Evolutionary conservation across 2,797 vertebrate species (phyloP), one percentile per base, ranked within the genome.

Genomic region (Eupleurogrammus muticus): DNA sequence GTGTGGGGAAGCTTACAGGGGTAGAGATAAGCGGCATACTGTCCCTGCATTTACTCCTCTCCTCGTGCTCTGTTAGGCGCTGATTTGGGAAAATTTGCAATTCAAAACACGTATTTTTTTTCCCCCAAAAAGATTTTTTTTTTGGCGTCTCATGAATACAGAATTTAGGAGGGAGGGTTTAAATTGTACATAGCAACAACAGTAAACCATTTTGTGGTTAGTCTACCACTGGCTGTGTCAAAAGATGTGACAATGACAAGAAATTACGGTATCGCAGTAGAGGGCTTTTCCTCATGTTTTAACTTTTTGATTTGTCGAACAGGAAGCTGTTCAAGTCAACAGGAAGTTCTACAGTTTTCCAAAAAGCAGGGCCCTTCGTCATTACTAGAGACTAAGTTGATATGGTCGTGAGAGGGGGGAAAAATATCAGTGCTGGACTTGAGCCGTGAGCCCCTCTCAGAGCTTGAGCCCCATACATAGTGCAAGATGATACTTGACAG

Each of bases 41-140:
- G 91, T 92, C 90, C 91, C 84, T 83, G 76, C 84, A 85, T 81
- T 81, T 91, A 79, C 61, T 87, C 67, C 73, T 75, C 59, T 63
- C 75, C 66, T 78, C 83, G 72, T 75, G 83, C 88, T 90, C 91
- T 90, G 88, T 82, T 66, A 82, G 88, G 80, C 73, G 82, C 87
- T 91, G 91, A 93, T 93, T 94, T 93, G 83, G 81, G 73, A 7
- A 90, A 82, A 94, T 95, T 94, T 94, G 93, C 93, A 95, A 94
- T 93, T 94, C 92, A 93, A 94, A 95, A 94, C 80, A 91, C 88
- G 87, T 89, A 91, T 44, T 92, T 92, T 91, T n/a, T n/a, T n/a
- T n/a, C n/a, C n/a, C n/a, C n/a, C n/a, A 80, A 84, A 91, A 93
- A 87, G 89, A 89, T 91, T 91, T 87, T 89, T 90, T 90, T 90